Conservation (phyloP, 2,113 vertebrate species). For the Potamarius usumacintae region DNA sequence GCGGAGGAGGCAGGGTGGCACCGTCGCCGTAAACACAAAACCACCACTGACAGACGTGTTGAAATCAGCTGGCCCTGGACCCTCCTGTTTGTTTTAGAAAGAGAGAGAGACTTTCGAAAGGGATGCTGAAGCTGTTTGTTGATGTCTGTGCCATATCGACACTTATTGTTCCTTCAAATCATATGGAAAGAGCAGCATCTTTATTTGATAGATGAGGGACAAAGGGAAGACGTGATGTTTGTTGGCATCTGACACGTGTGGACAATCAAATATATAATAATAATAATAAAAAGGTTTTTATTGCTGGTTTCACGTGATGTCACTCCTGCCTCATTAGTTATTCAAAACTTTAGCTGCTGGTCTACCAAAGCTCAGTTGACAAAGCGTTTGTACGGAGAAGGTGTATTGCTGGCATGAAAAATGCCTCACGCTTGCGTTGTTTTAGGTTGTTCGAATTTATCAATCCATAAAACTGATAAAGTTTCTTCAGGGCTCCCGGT, state of each 20-base stretch:
- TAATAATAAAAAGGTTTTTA: too few species aligned
- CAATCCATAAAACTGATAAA: too few species aligned
- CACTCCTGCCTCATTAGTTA: too few species aligned
- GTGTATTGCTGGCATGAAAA: too few species aligned
- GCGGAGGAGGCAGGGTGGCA: slow-evolving; percentile 40
- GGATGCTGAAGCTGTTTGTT: slow-evolving; percentile 25
- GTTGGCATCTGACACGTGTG: not conserved
- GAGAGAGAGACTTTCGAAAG: not conserved
- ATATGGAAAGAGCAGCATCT: not conserved
- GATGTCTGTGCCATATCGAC: not conserved
- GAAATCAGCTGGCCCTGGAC: slow-evolving; percentile 36
- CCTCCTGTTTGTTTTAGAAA: slow-evolving; percentile 40
- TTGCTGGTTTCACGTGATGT: too few species aligned
- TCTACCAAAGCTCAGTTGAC: too few species aligned
- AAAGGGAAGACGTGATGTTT: not conserved
- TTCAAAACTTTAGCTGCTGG: too few species aligned
- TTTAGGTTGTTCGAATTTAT: too few species aligned
- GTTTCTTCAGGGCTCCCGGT: too few species aligned
- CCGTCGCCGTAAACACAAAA: slow-evolving; percentile 48
- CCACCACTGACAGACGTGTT: slow-evolving; percentile 46
- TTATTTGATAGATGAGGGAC: not conserved
- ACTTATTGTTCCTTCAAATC: not conserved
- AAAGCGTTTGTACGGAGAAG: too few species aligned
- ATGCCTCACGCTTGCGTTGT: too few species aligned
- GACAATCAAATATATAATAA: too few species aligned